Evolutionary conservation across 2,113 vertebrate genomes (phyloP).

Genomic region (Sapajus apella): DNA sequence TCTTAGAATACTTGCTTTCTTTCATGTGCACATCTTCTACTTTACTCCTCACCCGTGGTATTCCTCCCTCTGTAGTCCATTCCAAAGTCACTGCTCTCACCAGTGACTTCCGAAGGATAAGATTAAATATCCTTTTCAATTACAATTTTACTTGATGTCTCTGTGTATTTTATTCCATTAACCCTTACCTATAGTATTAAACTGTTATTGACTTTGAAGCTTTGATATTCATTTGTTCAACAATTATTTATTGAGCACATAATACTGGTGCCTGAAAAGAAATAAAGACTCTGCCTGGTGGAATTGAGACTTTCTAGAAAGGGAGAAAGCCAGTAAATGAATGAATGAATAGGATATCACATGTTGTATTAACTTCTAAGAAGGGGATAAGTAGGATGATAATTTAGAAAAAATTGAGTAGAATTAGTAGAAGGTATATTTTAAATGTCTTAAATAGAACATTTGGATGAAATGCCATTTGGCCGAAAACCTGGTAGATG

Average conservation of each 20-base stretch:
- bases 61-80: neutral
- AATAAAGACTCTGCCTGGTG: neutral
- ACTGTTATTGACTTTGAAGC: conserved; percentile 1
- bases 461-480: neutral
- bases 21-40: neutral
- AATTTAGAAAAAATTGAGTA: neutral
- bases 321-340: neutral
- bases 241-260: conserved; percentile 12
- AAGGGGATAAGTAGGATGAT: neutral
- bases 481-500: neutral
- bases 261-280: neutral
- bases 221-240: conserved; percentile 13
- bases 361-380: neutral
- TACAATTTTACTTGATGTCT: neutral
- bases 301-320: neutral
- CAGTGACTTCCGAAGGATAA: neutral
- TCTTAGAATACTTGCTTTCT: neutral
- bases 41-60: neutral
- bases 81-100: neutral
- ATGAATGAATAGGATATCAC: neutral
- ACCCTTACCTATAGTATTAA: neutral
- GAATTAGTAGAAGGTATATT: neutral
- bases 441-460: neutral
- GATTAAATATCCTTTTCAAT: neutral
- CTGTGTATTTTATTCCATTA: conserved; percentile 14